These are phyloP conservation scores for Carettochelys insculpta DNA, from an alignment of 2,113 vertebrate species.

Conservation along the genomic window DNA sequence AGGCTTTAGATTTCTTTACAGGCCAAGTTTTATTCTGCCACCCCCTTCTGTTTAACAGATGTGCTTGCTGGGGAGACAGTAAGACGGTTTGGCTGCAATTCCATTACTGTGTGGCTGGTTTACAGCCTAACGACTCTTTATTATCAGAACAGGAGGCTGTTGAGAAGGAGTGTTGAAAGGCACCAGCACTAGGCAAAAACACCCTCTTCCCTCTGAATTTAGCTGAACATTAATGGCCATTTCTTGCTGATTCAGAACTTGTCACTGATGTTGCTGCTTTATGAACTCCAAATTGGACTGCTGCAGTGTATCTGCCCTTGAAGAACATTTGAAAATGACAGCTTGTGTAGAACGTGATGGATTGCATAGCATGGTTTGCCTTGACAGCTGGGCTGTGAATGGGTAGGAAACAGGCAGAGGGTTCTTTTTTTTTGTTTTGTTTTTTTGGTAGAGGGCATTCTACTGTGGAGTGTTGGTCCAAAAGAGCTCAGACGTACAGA, in stretches of 20 bases:
- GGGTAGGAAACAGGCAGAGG: too few species aligned
- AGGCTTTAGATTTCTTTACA: fast-evolving
- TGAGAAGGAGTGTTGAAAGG: neutral
- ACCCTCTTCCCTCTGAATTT: neutral
- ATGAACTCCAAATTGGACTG: constrained; percentile 7
- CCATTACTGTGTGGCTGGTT: neutral
- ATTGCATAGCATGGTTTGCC: constrained; percentile 62
- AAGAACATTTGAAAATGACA: constrained; percentile 30
- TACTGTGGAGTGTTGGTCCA: constrained; percentile 53
- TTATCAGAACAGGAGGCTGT: neutral
- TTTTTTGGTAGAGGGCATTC: constrained; percentile 31
- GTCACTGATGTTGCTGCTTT: constrained; percentile 1
- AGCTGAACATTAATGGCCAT: neutral
- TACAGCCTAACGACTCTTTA: neutral
- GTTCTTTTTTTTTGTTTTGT: too few species aligned
- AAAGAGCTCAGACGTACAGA: constrained; percentile 62
- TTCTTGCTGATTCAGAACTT: constrained; percentile 21
- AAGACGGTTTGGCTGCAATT: neutral
- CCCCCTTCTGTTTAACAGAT: fast-evolving
- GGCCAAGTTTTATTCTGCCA: neutral
- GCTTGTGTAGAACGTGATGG: neutral
- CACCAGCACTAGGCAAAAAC: neutral
- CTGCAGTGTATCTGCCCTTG: constrained; percentile 33
- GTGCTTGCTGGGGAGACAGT: neutral
- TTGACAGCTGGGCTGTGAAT: constrained; percentile 56